phyloP scores from a whole-genome alignment of 2,888 invertebrate genomes.

The Hydraecia micacea region DNA sequence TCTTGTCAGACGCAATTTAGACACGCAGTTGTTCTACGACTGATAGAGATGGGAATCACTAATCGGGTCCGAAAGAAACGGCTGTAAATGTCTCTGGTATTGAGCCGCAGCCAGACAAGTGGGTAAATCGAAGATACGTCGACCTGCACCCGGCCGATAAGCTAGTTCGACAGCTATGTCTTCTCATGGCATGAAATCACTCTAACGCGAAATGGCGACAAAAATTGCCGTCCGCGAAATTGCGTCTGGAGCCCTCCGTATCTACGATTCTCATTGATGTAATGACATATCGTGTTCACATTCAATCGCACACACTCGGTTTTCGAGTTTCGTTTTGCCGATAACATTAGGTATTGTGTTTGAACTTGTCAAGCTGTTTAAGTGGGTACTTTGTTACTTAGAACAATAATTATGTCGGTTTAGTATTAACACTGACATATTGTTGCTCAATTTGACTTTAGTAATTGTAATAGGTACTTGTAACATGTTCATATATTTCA shows the following conservation, averaged over 20 bases:
- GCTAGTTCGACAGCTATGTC: constrained; percentile 78
- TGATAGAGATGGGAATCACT: constrained; percentile 66
- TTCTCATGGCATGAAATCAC: constrained; percentile 80
- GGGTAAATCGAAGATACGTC: constrained; percentile 76
- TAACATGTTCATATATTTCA: constrained; percentile 12
- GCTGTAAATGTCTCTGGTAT: constrained; percentile 67
- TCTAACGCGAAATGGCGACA: constrained; percentile 82
- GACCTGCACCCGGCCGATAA: constrained; percentile 76
- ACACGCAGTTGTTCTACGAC: constrained; percentile 56
- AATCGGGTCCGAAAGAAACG: constrained; percentile 68
- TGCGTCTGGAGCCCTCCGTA: constrained; percentile 74
- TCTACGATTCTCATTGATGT: constrained; percentile 73
- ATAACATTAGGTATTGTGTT: constrained; percentile 41
- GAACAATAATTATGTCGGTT: constrained; percentile 11
- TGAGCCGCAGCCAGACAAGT: constrained; percentile 63
- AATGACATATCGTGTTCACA: constrained; percentile 69
- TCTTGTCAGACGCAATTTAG: constrained; percentile 57
- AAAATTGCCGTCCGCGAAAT: constrained; percentile 82
- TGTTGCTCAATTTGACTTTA: neutral
- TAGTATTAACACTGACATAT: neutral
- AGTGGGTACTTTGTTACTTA: constrained; percentile 2
- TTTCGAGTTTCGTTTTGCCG: constrained; percentile 42
- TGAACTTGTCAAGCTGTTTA: constrained; percentile 29
- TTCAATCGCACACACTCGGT: constrained; percentile 66
- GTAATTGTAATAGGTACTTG: neutral